Evolutionary conservation across 2,888 invertebrate genomes (phyloP).

Genomic region (Rhodophaea formosa): DNA sequence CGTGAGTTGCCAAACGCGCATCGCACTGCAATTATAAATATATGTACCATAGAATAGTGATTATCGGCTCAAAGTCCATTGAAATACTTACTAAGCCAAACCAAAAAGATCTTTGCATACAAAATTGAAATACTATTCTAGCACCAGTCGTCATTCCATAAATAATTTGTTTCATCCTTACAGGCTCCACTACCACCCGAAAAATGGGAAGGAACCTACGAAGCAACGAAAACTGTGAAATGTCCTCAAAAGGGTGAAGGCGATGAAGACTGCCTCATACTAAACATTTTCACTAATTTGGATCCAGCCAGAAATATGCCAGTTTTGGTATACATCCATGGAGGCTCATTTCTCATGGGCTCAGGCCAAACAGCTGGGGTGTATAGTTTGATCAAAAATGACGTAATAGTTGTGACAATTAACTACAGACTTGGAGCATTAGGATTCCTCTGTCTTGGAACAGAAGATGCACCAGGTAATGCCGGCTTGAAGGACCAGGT

Average conservation of each 20-base stretch:
- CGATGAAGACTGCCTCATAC: constrained; percentile 43
- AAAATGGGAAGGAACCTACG: constrained; percentile 35
- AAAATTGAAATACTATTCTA: too few relatives aligned
- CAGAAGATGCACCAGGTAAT: constrained; percentile 43
- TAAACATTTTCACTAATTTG: constrained; percentile 43
- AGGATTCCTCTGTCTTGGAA: constrained; percentile 43
- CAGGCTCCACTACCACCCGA: constrained; percentile 35
- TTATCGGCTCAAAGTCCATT: too few relatives aligned
- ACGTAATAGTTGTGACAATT: constrained; percentile 40
- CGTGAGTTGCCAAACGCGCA: too few relatives aligned
- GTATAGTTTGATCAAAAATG: constrained; percentile 36
- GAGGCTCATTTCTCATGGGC: constrained; percentile 38
- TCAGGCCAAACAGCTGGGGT: constrained; percentile 36
- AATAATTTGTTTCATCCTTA: too few relatives aligned
- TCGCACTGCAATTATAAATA: too few relatives aligned
- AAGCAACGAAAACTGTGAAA: constrained; percentile 35
- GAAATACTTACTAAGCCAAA: too few relatives aligned
- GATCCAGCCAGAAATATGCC: constrained; percentile 26
- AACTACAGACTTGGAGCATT: constrained; percentile 44
- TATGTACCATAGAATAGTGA: too few relatives aligned
- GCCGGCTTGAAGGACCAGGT: constrained; percentile 48
- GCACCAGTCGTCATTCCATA: too few relatives aligned
- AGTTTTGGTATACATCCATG: constrained; percentile 42
- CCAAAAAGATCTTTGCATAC: too few relatives aligned
- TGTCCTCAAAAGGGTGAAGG: constrained; percentile 43